Percentiles rank a stretch among this genome's conserved stretches.
These are phyloP conservation scores for Bombus balteatus DNA, from an alignment of 1,140 invertebrate species.

Conservation along the genomic window DNA sequence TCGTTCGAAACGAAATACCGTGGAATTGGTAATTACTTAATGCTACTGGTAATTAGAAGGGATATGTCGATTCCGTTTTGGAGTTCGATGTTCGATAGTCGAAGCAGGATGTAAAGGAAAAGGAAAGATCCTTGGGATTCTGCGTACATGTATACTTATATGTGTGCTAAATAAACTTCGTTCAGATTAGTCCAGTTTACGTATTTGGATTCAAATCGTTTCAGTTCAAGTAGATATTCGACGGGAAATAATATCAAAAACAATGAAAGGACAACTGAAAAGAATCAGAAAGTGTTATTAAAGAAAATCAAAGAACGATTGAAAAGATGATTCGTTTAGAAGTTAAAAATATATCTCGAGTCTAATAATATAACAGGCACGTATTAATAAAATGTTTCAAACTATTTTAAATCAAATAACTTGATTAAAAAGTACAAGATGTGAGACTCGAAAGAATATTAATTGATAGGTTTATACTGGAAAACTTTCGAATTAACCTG, in stretches of 20 bases:
- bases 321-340: no score
- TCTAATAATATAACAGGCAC: no score
- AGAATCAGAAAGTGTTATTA: no score
- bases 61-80: background rate
- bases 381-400: background rate
- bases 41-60: background rate
- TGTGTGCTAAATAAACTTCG: background rate
- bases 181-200: background rate
- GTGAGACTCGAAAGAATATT: background rate
- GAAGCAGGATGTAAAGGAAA: background rate
- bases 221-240: no score
- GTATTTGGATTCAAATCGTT: background rate
- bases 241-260: no score
- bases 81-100: background rate
- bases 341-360: no score
- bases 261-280: no score
- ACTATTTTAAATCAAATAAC: background rate
- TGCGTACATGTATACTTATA: background rate
- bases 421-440: background rate
- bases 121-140: background rate
- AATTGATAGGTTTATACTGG: background rate
- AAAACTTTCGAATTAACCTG: background rate
- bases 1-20: background rate
- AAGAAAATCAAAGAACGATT: no score
- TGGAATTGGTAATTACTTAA: background rate